Evolutionary conservation across 1,140 invertebrate genomes (phyloP), one percentile per base, ranked within the genome.

Genomic region (Apis laboriosa): DNA sequence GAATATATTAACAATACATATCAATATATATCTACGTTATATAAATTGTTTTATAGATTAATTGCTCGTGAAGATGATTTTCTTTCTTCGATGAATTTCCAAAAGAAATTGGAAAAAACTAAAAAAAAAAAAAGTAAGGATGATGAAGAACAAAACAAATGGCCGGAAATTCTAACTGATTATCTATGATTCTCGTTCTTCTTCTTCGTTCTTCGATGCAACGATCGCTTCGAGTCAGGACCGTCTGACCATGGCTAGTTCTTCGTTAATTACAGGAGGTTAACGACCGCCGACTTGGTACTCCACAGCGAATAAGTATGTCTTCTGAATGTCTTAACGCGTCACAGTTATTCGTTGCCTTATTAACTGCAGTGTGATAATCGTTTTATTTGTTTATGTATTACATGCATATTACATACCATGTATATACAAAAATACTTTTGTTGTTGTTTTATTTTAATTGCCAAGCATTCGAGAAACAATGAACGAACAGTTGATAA

Each of bases 211-310:
- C 80, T 85, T 90, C 80, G 87, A 89, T 75, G 86, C 86, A 90
- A 92, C 87, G 87, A 90, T 92, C 87, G 88, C 89, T 90, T 91
- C 86, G 88, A 88, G 74, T 63, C 87, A 83, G 83, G 85, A 77
- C 81, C 83, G 86, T 89, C 88, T 87, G 85, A 87, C 90, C 80
- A 89, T 86, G 89, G 88, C 88, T 86, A 89, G 77, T 87, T 88
- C 86, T 79, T 89, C 88, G 80, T 91, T 92, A 92, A 92, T 92
- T 91, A 85, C 80, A 72, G 84, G 63, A 51, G 91, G 91, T 92
- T 91, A 92, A 92, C 80, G 92, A 90, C 91, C 90, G 88, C 76
- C 66, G 60, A 84, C 21, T 75, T 63, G 15, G 63, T 78, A 63
- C 66, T 77, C n/a, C 56, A 49, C 34, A 7, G 56, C 13, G 21